phyloP scores from a whole-genome alignment of 2,113 vertebrate genomes.

The Dicaeum eximium region DNA sequence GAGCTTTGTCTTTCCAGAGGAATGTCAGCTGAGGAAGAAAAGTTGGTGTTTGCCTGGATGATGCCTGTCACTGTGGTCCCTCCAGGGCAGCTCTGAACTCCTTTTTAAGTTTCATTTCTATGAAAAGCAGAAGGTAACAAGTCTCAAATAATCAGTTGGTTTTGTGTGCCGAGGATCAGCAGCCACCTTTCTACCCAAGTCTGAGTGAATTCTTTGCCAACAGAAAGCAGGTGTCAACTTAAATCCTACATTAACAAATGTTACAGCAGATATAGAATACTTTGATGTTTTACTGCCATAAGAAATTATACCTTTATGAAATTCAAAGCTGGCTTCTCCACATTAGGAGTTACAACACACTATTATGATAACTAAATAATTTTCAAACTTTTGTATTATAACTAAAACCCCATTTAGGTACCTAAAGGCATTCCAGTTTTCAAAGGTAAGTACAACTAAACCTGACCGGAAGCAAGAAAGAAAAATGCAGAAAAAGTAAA shows the following conservation, averaged over 20 bases:
- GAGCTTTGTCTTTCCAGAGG: background rate
- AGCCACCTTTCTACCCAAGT: background rate
- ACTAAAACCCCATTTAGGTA: background rate
- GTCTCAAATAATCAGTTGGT: background rate
- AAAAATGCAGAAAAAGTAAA: background rate
- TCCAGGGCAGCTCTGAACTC: background rate
- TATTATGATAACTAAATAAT: background rate
- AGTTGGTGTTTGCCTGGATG: background rate
- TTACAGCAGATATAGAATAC: background rate
- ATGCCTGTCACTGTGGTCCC: background rate
- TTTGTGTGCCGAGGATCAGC: background rate
- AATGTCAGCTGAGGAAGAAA: background rate
- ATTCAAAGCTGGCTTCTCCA: background rate
- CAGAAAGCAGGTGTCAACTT: background rate
- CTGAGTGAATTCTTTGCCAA: background rate
- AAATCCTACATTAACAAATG: background rate
- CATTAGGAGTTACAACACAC: background rate
- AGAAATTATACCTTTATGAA: background rate
- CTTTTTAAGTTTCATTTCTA: background rate
- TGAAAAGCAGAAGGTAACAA: constrained; percentile 1
- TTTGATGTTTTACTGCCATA: background rate
- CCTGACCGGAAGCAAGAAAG: background rate
- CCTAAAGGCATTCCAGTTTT: background rate
- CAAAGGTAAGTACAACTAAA: background rate
- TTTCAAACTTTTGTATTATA: background rate